phyloP scores from a whole-genome alignment of 2,797 vertebrate species.

The Falco berigora region DNA sequence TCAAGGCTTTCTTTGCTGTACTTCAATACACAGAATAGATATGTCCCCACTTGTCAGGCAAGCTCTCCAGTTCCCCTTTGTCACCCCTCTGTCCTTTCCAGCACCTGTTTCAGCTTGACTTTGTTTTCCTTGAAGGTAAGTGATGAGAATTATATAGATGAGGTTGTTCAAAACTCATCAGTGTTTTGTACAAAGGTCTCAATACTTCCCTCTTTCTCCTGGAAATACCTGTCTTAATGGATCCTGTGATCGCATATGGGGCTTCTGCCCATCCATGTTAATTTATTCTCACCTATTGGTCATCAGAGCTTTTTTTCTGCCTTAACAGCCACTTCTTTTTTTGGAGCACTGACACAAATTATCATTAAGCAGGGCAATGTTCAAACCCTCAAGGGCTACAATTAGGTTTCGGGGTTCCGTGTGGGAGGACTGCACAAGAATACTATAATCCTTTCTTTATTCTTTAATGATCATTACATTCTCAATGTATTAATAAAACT shows the following conservation, averaged over 20 bases:
- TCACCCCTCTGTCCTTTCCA: background rate
- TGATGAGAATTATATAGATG: background rate
- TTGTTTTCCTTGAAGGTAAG: slow-evolving; percentile 27
- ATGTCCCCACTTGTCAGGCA: background rate
- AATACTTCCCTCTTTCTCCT: slow-evolving; percentile 17
- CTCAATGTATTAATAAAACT: slow-evolving; percentile 45
- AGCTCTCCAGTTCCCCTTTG: background rate
- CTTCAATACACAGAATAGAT: background rate
- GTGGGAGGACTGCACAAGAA: slow-evolving; percentile 52
- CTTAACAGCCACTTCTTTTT: slow-evolving; percentile 48
- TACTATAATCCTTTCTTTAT: slow-evolving; percentile 46
- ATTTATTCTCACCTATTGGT: slow-evolving; percentile 53
- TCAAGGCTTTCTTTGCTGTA: slow-evolving; percentile 24
- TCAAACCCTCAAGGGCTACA: slow-evolving; percentile 51
- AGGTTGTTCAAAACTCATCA: slow-evolving; percentile 11
- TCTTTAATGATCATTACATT: slow-evolving; percentile 50
- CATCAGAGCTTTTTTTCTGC: slow-evolving; percentile 34
- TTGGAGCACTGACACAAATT: slow-evolving; percentile 51
- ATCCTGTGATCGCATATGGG: background rate
- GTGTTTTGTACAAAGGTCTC: slow-evolving; percentile 3
- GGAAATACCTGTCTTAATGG: slow-evolving; percentile 38
- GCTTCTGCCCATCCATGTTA: slow-evolving; percentile 47
- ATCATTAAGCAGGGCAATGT: slow-evolving; percentile 55
- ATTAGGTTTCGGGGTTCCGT: slow-evolving; percentile 53
- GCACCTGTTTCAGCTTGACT: slow-evolving; percentile 47